A percentile compares a stretch with the other conserved stretches of the same genome.
Conservation (phyloP, 2,888 invertebrate species). For the Tipula vernalis region DNA sequence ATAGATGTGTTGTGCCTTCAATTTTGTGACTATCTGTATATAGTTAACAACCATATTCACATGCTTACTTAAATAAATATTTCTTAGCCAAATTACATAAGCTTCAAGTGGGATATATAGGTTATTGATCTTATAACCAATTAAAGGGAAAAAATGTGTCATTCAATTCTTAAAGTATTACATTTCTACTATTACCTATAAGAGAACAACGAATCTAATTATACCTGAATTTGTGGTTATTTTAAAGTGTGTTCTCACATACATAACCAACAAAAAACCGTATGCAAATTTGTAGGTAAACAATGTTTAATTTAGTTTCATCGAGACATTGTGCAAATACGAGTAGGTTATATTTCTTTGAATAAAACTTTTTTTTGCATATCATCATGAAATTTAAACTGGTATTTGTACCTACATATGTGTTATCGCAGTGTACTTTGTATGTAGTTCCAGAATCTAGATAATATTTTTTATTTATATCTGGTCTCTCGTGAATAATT, state of each 20-base stretch:
- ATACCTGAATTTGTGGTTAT: neutral
- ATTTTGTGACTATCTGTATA: too few species aligned
- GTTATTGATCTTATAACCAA: neutral
- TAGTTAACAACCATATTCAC: too few species aligned
- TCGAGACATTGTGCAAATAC: neutral
- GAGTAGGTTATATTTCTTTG: neutral
- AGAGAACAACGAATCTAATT: neutral
- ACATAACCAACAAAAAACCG: neutral
- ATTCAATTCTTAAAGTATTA: neutral
- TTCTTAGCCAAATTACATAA: neutral
- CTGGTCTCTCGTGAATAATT: neutral
- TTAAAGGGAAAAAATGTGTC: neutral
- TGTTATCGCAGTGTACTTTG: neutral
- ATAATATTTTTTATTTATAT: neutral
- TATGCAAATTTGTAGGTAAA: neutral
- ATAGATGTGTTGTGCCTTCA: too few species aligned
- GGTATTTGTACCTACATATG: neutral
- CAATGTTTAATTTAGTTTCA: neutral
- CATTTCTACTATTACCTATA: neutral
- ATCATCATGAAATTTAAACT: neutral
- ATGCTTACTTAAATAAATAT: neutral
- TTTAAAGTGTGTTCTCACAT: neutral
- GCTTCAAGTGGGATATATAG: neutral
- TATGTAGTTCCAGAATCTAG: too few species aligned
- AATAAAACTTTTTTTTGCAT: neutral